Conservation (phyloP, 2,797 vertebrate genomes). For the Danio tinwini region DNA sequence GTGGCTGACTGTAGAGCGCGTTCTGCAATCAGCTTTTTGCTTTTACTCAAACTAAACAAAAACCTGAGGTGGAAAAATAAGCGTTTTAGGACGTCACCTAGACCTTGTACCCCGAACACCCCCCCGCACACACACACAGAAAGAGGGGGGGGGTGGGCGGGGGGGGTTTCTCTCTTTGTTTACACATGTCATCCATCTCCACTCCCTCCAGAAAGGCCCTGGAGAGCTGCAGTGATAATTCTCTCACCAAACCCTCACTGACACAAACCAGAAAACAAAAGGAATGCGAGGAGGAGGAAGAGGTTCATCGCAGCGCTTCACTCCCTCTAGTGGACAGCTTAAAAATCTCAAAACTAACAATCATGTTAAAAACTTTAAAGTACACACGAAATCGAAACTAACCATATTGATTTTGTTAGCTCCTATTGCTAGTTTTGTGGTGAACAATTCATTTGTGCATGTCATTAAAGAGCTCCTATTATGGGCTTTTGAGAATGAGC, state of each 20-base stretch:
- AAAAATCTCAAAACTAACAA: no score
- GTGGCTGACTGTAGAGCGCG: neutral
- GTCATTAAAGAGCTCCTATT: no score
- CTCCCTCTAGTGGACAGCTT: conserved; percentile 80
- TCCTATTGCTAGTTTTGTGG: no score
- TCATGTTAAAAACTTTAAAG: neutral
- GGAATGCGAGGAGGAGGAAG: conserved; percentile 63
- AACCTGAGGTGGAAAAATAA: conserved; percentile 41
- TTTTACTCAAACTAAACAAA: conserved; percentile 46
- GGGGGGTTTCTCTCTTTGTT: conserved; percentile 67
- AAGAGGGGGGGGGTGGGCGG: conserved; percentile 24
- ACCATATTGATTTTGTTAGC: no score
- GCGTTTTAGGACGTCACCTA: conserved; percentile 55
- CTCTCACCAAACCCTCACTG: conserved; percentile 72
- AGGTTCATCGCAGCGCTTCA: conserved; percentile 68
- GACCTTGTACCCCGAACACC: conserved; percentile 20
- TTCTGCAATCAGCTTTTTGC: conserved; percentile 30
- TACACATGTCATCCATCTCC: conserved; percentile 76
- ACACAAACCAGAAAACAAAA: conserved; percentile 77
- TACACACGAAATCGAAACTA: neutral
- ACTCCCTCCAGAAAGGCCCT: conserved; percentile 67
- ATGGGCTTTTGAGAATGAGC: no score
- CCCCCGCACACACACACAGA: conserved; percentile 19
- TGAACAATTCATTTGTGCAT: no score
- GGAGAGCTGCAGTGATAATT: conserved; percentile 75